phyloP scores from a whole-genome alignment of 2,113 vertebrate species.

The Telmatochromis brichardi region DNA sequence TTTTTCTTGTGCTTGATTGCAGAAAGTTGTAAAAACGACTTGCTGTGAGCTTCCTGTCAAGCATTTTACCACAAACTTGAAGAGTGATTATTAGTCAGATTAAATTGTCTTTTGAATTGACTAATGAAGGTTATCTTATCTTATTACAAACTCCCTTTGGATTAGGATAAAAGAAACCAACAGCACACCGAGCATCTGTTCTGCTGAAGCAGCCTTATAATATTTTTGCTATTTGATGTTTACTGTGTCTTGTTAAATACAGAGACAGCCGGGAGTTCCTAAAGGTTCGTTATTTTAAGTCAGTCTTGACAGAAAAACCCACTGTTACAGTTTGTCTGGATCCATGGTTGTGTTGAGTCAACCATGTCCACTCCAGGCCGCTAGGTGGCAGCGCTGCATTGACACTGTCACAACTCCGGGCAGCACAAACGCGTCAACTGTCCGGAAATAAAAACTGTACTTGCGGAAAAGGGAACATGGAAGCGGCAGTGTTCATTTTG shows the following conservation, averaged over 20 bases:
- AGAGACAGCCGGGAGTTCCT: background rate
- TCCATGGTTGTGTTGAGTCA: background rate
- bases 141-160: background rate
- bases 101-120: no score
- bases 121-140: background rate
- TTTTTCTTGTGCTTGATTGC: no score
- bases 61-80: no score
- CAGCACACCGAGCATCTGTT: background rate
- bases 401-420: rapidly evolving
- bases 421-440: background rate
- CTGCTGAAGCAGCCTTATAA: background rate
- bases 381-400: background rate
- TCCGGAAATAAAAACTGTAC: background rate
- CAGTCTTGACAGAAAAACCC: background rate
- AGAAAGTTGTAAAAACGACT: no score
- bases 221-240: background rate
- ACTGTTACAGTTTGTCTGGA: background rate
- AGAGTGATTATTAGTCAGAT: no score
- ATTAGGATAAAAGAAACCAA: background rate
- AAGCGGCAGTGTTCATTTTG: slow-evolving; percentile 88
- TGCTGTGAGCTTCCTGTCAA: no score
- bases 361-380: background rate
- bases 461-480: slow-evolving; percentile 72
- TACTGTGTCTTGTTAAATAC: rapidly evolving
- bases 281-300: background rate